Evolutionary conservation across 2,888 invertebrate genomes (phyloP), one percentile per base, ranked within the genome.

Genomic region (Ichneumon xanthorius): DNA sequence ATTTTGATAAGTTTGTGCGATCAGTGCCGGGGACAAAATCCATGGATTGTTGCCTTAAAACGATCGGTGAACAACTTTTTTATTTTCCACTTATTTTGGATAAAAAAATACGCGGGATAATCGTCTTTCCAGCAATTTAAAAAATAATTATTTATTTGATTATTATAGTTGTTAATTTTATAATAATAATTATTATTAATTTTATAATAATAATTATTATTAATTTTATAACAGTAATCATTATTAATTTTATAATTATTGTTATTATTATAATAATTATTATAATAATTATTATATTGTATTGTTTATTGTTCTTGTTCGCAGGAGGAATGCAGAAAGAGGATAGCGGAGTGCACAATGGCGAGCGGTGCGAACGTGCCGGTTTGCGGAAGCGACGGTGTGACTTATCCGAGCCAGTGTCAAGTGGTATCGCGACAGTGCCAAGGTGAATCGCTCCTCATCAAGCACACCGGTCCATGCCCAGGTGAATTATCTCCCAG

Each of bases 321-420:
- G 70, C 86, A 94, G 94, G 93, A 93, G 86, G 93, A 93, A 77
- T 94, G 94, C 86, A 92, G 91, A 80, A 92, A 91, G 81, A 94
- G 90, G 89, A 90, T 93, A 87, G 92, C 92, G 4, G 92, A 92
- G 80, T 94, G 94, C 84, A 90, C 90, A 58, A 91, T 90, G 90
- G 89, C 87, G 61, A 89, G 88, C 68, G 89, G 88, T 22, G 88
- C 90, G 37, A 92, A 89, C 79, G 88, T 89, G 67, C 95, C 96
- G 0, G 96, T 97, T 63, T 98, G 97, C 92, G 97, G 97, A 63
- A 96, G 96, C 37, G 97, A 98, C 93, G 97, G 97, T 19, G 95
- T 96, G 87, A 98, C 98, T 37, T 98, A 98, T 94, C 95, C 96
- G 63, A 96, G 97, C 86, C 95, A 96, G 87, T 98, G 98, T 92